A percentile compares a stretch with the other conserved stretches of the same genome.
These are phyloP conservation scores for Micrastur ruficollis DNA, from an alignment of 2,797 vertebrate species.

Conservation along the genomic window DNA sequence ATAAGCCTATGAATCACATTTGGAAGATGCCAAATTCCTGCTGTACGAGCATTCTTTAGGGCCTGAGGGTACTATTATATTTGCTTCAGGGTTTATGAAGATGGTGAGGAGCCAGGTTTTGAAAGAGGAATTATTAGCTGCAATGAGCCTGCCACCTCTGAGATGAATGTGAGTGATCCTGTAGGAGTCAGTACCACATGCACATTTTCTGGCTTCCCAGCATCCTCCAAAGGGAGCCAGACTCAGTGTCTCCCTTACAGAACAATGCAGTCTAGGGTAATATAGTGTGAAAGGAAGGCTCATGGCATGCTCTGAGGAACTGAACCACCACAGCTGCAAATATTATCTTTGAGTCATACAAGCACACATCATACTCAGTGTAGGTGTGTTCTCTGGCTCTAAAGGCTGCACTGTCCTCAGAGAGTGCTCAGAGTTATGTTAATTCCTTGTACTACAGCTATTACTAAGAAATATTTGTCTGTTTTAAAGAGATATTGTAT, in stretches of 20 bases:
- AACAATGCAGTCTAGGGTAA: slow-evolving; percentile 22
- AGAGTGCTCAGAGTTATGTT: neutral
- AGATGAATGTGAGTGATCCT: neutral
- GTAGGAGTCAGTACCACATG: neutral
- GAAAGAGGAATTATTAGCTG: slow-evolving; percentile 22
- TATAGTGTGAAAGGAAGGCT: neutral
- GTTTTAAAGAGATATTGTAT: neutral
- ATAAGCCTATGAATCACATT: neutral
- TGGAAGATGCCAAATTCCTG: slow-evolving; percentile 10
- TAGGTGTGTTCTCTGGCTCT: slow-evolving; percentile 25
- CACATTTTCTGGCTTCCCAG: neutral
- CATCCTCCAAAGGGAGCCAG: neutral
- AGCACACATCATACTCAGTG: neutral
- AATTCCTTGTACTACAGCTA: neutral
- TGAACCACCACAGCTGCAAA: slow-evolving; percentile 11
- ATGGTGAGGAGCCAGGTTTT: slow-evolving; percentile 17
- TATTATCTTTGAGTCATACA: slow-evolving; percentile 28
- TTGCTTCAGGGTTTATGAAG: slow-evolving; percentile 20
- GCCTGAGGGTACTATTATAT: slow-evolving; percentile 5
- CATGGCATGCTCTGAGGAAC: neutral
- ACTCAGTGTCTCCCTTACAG: neutral
- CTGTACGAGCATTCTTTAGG: neutral
- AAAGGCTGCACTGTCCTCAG: neutral
- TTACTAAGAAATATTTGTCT: neutral
- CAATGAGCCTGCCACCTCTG: neutral